Evolutionary conservation across 2,888 invertebrate species (phyloP).

Genomic region (Sympetrum striolatum): DNA sequence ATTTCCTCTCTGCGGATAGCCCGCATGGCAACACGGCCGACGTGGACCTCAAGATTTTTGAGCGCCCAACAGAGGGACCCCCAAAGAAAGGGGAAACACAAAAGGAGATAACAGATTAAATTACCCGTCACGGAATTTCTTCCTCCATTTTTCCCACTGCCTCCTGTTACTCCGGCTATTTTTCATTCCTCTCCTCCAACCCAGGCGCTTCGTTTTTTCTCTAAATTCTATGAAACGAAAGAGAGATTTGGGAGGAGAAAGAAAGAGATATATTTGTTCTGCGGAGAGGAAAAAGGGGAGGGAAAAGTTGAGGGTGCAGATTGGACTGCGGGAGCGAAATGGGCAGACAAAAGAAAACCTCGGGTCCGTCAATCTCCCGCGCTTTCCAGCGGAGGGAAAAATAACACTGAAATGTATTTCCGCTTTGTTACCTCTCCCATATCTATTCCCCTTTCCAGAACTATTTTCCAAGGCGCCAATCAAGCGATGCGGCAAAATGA

Average conservation of each 20-base stretch:
- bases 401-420: slow-evolving; percentile 27
- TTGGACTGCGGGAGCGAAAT: background rate
- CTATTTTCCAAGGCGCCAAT: background rate
- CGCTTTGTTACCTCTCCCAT: slow-evolving; percentile 18
- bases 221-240: background rate
- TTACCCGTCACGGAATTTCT: background rate
- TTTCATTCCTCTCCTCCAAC: background rate
- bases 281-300: background rate
- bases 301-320: background rate
- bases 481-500: slow-evolving; percentile 5
- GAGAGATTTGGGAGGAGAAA: background rate
- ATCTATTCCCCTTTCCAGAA: background rate
- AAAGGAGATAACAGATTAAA: background rate
- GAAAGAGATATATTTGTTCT: background rate
- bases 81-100: background rate
- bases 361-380: slow-evolving; percentile 5
- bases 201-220: background rate
- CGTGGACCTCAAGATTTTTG: background rate
- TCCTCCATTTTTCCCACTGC: background rate
- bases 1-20: background rate
- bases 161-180: background rate
- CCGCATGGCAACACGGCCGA: slow-evolving; percentile 25
- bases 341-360: background rate
- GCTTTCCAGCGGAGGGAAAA: slow-evolving; percentile 13
- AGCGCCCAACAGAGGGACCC: background rate